A percentile compares a stretch with the other conserved stretches of the same genome.
Evolutionary conservation across 2,797 vertebrate genomes (phyloP).

Genomic region (Anas capensis): DNA sequence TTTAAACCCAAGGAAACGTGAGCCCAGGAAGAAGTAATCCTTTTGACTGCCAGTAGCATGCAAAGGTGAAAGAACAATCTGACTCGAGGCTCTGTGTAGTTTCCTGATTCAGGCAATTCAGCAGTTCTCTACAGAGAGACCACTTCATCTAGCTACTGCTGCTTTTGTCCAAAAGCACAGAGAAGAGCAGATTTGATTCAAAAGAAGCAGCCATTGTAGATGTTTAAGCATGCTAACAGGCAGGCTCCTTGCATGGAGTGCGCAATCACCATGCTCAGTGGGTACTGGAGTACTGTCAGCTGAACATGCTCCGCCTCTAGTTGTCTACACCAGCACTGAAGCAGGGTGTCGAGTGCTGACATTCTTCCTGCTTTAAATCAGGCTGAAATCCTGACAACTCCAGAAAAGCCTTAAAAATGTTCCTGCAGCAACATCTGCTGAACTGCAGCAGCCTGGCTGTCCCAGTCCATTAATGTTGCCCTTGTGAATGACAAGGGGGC

Average conservation of each 20-base stretch:
- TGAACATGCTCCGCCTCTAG: fast-evolving
- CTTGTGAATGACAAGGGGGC: fast-evolving
- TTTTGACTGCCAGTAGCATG: neutral
- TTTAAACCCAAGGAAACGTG: constrained; percentile 26
- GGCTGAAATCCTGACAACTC: fast-evolving
- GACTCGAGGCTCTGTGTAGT: neutral
- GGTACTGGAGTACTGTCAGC: fast-evolving
- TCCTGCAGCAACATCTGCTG: fast-evolving
- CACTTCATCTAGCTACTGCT: neutral
- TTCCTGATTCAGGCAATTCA: neutral
- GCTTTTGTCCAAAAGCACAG: neutral
- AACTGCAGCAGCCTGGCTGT: fast-evolving
- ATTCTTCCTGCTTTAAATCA: fast-evolving
- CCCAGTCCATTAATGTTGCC: fast-evolving
- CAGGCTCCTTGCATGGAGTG: fast-evolving
- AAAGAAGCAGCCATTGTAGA: neutral
- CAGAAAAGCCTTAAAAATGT: fast-evolving
- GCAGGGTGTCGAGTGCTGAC: neutral
- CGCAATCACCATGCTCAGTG: fast-evolving
- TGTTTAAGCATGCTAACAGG: fast-evolving
- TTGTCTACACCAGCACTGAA: fast-evolving
- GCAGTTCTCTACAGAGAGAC: neutral
- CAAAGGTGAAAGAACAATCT: neutral
- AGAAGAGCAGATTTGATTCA: neutral
- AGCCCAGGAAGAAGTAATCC: constrained; percentile 42